phyloP scores from a whole-genome alignment of 2,888 invertebrate genomes.

The Chorisops tibialis region DNA sequence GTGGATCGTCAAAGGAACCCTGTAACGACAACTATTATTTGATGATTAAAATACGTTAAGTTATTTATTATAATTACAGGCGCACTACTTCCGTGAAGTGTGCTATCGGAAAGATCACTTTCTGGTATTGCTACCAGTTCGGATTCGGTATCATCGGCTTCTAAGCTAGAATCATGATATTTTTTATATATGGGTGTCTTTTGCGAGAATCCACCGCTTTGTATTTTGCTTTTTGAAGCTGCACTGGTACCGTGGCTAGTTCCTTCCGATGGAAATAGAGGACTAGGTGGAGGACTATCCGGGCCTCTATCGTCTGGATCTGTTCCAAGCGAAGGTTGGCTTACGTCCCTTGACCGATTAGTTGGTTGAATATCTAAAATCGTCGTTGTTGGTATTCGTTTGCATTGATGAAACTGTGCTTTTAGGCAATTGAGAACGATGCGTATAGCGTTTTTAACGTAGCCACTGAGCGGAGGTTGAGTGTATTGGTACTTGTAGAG shows the following conservation, averaged over 20 bases:
- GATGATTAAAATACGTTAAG: background rate
- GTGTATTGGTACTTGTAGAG: slow-evolving; percentile 90
- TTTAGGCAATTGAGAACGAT: slow-evolving; percentile 91
- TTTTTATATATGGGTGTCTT: slow-evolving; percentile 56
- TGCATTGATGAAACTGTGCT: slow-evolving; percentile 87
- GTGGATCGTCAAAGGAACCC: slow-evolving; percentile 68
- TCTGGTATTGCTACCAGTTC: slow-evolving; percentile 88
- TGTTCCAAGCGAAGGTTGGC: slow-evolving; percentile 71
- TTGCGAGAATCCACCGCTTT: slow-evolving; percentile 63
- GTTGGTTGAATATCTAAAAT: slow-evolving; percentile 69
- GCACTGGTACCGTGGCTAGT: slow-evolving; percentile 52
- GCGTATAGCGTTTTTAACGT: slow-evolving; percentile 76
- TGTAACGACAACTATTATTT: slow-evolving; percentile 40
- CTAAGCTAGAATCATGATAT: slow-evolving; percentile 58
- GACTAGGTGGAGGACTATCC: slow-evolving; percentile 61
- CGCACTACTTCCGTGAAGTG: slow-evolving; percentile 72
- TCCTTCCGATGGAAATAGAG: slow-evolving; percentile 60
- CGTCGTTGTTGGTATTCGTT: slow-evolving; percentile 75
- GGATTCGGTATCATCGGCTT: slow-evolving; percentile 83
- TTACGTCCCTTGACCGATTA: slow-evolving; percentile 58
- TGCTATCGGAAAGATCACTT: slow-evolving; percentile 82
- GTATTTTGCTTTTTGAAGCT: slow-evolving; percentile 52
- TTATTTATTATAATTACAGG: slow-evolving; percentile 53
- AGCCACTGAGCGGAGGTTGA: slow-evolving; percentile 64
- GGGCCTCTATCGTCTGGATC: slow-evolving; percentile 59